Evolutionary conservation across 2,797 vertebrate species (phyloP).

Genomic region (Eulemur albifrons): DNA sequence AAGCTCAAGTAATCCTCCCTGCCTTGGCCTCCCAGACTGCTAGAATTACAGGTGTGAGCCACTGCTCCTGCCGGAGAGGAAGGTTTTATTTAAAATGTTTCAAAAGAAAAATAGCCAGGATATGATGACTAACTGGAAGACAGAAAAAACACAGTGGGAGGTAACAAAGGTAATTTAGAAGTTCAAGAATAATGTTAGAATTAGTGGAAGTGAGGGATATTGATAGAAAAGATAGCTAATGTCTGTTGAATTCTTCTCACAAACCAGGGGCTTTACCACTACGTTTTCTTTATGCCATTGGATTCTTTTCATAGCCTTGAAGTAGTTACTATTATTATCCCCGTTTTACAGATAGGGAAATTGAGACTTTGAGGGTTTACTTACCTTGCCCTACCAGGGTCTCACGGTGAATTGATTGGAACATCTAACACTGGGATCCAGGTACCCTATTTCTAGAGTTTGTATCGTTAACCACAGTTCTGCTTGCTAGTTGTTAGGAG

Average conservation of each 20-base stretch:
- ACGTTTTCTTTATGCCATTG: background rate
- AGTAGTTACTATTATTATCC: background rate
- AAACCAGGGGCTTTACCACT: background rate
- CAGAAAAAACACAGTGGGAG: background rate
- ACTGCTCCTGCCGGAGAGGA: background rate
- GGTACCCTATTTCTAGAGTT: background rate
- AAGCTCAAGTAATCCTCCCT: no score
- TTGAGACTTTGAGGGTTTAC: background rate
- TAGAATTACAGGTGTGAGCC: no score
- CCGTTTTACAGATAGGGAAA: background rate
- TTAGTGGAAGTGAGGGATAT: background rate
- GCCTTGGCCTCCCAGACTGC: no score
- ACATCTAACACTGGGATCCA: background rate
- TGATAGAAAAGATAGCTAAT: background rate
- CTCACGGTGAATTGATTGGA: background rate
- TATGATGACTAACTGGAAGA: background rate
- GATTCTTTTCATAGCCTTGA: background rate
- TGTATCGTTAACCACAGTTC: background rate
- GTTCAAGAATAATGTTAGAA: background rate
- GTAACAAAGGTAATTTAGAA: constrained; percentile 11
- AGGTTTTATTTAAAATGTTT: background rate
- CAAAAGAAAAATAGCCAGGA: background rate
- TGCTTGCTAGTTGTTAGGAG: background rate
- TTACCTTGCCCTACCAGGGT: background rate
- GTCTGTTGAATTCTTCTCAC: background rate